phyloP scores from a whole-genome alignment of 2,113 vertebrate species.

The Rattus rattus region DNA sequence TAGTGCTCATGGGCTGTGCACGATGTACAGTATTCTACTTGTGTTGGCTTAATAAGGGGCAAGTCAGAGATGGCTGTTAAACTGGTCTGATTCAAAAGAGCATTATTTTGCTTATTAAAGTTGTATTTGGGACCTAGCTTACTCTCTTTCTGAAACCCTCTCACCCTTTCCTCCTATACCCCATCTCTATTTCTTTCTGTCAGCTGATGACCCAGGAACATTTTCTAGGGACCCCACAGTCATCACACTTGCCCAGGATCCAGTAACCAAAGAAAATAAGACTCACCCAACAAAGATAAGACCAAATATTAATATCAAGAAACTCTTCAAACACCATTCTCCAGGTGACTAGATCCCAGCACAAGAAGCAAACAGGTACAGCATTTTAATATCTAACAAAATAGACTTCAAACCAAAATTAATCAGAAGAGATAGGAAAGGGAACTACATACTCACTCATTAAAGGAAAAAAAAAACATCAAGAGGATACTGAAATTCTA shows the following conservation, averaged over 20 bases:
- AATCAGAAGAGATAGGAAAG: not conserved
- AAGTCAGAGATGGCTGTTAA: conserved; percentile 33
- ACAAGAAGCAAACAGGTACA: not conserved
- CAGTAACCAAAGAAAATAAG: not conserved
- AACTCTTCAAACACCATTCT: not conserved
- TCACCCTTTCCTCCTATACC: not conserved
- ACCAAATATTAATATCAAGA: not conserved
- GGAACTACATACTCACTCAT: not conserved
- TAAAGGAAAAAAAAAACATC: not conserved
- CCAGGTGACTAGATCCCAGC: not conserved
- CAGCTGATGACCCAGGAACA: not conserved
- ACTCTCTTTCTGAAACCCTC: not conserved
- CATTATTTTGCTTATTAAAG: conserved; percentile 14
- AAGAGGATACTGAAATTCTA: not conserved
- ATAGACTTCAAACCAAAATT: not conserved
- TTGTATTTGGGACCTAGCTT: not conserved
- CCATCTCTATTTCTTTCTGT: not conserved
- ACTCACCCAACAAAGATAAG: not conserved
- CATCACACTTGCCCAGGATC: not conserved
- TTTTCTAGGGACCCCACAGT: not conserved
- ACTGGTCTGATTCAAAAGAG: not conserved
- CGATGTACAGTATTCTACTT: not conserved
- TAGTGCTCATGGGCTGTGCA: not conserved
- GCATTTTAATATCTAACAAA: not conserved
- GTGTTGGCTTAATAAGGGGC: not conserved